These are phyloP conservation scores for Pollimyrus isidori DNA, from an alignment of 2,113 vertebrate genomes.

Conservation along the genomic window DNA sequence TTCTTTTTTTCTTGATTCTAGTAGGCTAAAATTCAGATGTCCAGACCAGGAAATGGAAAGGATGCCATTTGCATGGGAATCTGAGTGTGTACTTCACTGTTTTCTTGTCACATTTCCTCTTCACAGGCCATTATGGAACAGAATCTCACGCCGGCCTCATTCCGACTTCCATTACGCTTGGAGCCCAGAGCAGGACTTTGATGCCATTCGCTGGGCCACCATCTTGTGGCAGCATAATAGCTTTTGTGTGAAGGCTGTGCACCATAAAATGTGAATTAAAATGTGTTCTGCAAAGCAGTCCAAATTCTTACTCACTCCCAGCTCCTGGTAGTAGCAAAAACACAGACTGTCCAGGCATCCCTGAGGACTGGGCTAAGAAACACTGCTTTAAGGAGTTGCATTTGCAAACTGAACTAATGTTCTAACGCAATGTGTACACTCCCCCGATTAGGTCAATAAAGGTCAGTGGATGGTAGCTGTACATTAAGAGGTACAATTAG, in stretches of 20 bases:
- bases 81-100: slow-evolving; percentile 54
- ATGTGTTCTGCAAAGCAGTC: slow-evolving; percentile 79
- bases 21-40: background rate
- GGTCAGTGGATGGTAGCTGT: slow-evolving; percentile 45
- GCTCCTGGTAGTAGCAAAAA: background rate
- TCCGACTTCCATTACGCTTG: slow-evolving; percentile 74
- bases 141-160: slow-evolving; percentile 69
- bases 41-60: background rate
- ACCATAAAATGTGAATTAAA: slow-evolving; percentile 90
- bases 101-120: slow-evolving; percentile 40
- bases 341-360: background rate
- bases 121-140: slow-evolving; percentile 62
- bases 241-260: slow-evolving; percentile 86
- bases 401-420: slow-evolving; percentile 55
- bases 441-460: slow-evolving; percentile 57
- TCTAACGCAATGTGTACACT: slow-evolving; percentile 53
- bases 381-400: slow-evolving; percentile 56
- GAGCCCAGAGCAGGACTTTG: slow-evolving; percentile 82
- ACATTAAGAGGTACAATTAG: slow-evolving; percentile 45
- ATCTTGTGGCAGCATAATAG: slow-evolving; percentile 75
- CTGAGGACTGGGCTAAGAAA: background rate
- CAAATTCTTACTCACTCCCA: background rate
- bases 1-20: background rate
- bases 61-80: background rate
- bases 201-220: slow-evolving; percentile 83